phyloP scores from a whole-genome alignment of 1,140 invertebrate genomes.

The Saccostrea echinata region DNA sequence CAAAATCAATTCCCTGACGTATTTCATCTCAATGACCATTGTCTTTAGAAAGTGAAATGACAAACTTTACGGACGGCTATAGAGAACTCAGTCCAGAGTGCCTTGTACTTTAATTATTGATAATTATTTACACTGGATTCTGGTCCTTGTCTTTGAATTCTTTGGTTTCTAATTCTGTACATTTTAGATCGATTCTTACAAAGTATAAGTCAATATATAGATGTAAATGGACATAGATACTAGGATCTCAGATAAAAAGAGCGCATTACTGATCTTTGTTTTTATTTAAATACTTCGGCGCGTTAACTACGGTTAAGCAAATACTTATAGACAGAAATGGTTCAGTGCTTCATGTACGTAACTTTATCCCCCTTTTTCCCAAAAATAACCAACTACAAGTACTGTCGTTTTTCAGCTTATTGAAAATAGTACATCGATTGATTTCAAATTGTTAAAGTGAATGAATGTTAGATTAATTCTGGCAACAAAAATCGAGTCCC shows the following conservation, averaged over 20 bases:
- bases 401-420: no score
- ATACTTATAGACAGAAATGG: no score
- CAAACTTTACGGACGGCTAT: neutral
- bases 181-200: neutral
- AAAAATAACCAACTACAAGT: no score
- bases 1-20: neutral
- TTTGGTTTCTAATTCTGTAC: neutral
- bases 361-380: no score
- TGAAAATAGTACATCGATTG: no score
- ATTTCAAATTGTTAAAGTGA: no score
- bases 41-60: neutral
- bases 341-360: no score
- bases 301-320: neutral
- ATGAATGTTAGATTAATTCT: no score
- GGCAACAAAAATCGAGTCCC: no score
- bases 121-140: neutral
- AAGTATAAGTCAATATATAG: conserved; percentile 10
- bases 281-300: neutral
- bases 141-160: neutral
- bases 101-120: neutral
- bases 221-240: neutral
- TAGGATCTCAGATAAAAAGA: neutral
- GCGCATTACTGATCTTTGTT: neutral
- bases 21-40: neutral
- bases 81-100: neutral